A percentile compares a stretch with the other conserved stretches of the same genome.
These are phyloP conservation scores for Iphiclides podalirius DNA, from an alignment of 2,888 invertebrate species.

Conservation along the genomic window DNA sequence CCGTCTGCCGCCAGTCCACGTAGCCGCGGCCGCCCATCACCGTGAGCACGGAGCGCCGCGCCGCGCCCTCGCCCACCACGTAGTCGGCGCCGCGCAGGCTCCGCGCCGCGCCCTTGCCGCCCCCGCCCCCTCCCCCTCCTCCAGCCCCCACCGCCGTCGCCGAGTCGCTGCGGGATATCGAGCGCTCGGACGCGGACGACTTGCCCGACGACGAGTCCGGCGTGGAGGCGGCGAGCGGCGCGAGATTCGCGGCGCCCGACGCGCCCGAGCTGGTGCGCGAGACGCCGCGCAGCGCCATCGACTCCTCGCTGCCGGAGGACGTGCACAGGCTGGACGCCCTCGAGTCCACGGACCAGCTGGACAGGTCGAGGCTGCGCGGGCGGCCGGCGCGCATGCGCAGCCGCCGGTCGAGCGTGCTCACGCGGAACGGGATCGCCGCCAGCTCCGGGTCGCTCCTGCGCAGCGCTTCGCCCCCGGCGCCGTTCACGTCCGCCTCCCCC, in stretches of 20 bases:
- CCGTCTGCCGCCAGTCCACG: constrained; percentile 90
- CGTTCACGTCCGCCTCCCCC: constrained; percentile 86
- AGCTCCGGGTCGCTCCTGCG: constrained; percentile 91
- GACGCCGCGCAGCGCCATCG: constrained; percentile 86
- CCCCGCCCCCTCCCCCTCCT: constrained; percentile 39
- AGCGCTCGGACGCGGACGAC: constrained; percentile 63
- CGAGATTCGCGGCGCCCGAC: constrained; percentile 81
- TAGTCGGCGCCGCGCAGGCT: constrained; percentile 68
- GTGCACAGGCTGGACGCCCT: constrained; percentile 90
- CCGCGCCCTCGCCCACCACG: constrained; percentile 65
- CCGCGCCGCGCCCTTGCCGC: constrained; percentile 43
- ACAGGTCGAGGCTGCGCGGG: constrained; percentile 89
- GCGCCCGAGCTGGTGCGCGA: constrained; percentile 88
- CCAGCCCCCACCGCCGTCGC: constrained; percentile 43
- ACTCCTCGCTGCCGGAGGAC: constrained; percentile 92
- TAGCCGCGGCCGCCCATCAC: constrained; percentile 94
- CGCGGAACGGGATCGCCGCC: constrained; percentile 90
- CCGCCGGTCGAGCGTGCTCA: constrained; percentile 89
- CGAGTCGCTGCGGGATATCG: constrained; percentile 57
- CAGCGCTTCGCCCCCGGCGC: constrained; percentile 86
- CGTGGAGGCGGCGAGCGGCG: constrained; percentile 74
- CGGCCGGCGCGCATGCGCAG: constrained; percentile 90
- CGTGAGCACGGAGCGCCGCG: constrained; percentile 88
- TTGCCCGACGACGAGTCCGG: constrained; percentile 66
- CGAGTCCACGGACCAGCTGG: constrained; percentile 94